Evolutionary conservation across 2,113 vertebrate species (phyloP).

Genomic region (Capreolus pygargus): DNA sequence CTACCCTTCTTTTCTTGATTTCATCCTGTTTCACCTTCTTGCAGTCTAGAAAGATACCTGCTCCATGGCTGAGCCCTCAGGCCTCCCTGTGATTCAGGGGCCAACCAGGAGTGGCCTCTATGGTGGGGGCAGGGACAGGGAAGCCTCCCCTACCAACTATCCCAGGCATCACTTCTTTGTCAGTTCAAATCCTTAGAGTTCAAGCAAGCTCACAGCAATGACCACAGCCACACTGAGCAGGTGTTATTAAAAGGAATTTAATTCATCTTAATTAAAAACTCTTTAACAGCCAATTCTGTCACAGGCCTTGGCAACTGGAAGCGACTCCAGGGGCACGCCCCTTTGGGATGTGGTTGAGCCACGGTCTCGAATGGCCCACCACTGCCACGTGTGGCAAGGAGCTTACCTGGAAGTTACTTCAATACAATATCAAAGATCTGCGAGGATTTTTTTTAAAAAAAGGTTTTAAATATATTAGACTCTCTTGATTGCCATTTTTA

Average conservation of each 20-base stretch:
- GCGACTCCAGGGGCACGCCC: slow-evolving; percentile 42
- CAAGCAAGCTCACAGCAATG: slow-evolving; percentile 12
- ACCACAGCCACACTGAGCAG: slow-evolving; percentile 39
- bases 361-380: slow-evolving; percentile 54
- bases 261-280: slow-evolving; percentile 86
- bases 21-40: not conserved
- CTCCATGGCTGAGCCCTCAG: not conserved
- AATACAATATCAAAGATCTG: slow-evolving; percentile 85
- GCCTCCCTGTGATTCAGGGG: not conserved
- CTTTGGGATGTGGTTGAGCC: slow-evolving; percentile 74
- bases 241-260: slow-evolving; percentile 87
- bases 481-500: slow-evolving; percentile 85
- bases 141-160: not conserved
- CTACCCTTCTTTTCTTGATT: not conserved
- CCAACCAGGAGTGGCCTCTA: not conserved
- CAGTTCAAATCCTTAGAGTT: not conserved
- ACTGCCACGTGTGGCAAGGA: slow-evolving; percentile 66
- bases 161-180: not conserved
- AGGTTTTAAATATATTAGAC: slow-evolving; percentile 87
- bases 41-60: not conserved
- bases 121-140: not conserved
- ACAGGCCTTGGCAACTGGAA: slow-evolving; percentile 75
- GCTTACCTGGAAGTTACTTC: slow-evolving; percentile 75
- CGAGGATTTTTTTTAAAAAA: slow-evolving; percentile 74
- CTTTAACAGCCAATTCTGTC: slow-evolving; percentile 81